A percentile compares a stretch with the other conserved stretches of the same genome.
Conservation (phyloP, 2,888 invertebrate species). For the Petrolisthes manimaculis region DNA sequence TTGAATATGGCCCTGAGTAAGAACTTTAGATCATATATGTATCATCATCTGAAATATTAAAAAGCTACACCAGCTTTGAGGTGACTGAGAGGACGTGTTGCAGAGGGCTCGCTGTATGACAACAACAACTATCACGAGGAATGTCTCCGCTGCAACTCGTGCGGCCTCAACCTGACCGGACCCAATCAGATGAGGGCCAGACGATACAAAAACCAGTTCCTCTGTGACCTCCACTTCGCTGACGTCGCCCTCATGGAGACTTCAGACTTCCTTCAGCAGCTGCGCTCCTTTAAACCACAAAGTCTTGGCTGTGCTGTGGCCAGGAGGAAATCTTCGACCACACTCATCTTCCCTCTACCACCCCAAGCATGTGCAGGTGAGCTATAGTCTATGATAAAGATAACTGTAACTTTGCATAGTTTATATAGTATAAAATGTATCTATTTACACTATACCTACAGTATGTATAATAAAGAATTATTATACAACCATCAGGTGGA, state of each 20-base stretch:
- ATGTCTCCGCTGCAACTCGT: slow-evolving; percentile 96
- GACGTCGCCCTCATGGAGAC: slow-evolving; percentile 98
- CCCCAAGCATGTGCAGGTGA: slow-evolving; percentile 94
- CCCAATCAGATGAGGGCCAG: slow-evolving; percentile 75
- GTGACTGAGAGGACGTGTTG: slow-evolving; percentile 68
- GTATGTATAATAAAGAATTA: too few relatives aligned
- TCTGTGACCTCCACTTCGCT: slow-evolving; percentile 95
- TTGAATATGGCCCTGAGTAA: too few relatives aligned
- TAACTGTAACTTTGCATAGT: too few relatives aligned
- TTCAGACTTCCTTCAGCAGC: slow-evolving; percentile 96
- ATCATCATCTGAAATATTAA: too few relatives aligned
- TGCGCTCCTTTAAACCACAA: slow-evolving; percentile 95
- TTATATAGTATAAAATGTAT: too few relatives aligned
- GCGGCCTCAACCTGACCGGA: slow-evolving; percentile 91
- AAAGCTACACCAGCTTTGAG: too few relatives aligned
- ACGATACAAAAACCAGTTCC: slow-evolving; percentile 86
- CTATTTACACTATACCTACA: too few relatives aligned
- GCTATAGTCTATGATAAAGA: slow-evolving; percentile 63
- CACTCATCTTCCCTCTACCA: slow-evolving; percentile 91
- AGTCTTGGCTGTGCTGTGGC: slow-evolving; percentile 95
- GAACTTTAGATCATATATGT: too few relatives aligned
- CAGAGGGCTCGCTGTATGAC: slow-evolving; percentile 92
- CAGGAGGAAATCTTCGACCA: slow-evolving; percentile 91
- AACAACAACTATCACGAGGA: slow-evolving; percentile 98
- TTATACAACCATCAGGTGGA: too few relatives aligned